A percentile compares a stretch with the other conserved stretches of the same genome.
Evolutionary conservation across 1,140 invertebrate species (phyloP).

Genomic region (Papilio helenus): DNA sequence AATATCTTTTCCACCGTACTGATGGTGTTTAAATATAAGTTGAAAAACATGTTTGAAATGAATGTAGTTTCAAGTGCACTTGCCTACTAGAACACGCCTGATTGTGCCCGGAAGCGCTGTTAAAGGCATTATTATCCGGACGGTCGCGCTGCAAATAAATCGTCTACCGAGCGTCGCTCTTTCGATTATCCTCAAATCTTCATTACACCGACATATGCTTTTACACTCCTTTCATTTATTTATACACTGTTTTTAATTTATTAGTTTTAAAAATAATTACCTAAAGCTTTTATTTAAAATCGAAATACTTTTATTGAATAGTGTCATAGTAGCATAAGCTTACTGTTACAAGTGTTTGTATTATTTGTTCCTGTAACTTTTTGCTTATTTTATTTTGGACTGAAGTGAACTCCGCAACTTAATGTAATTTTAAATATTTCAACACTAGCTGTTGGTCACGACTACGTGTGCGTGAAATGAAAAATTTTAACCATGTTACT

Average conservation of each 20-base stretch:
- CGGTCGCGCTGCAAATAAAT: slow-evolving; percentile 81
- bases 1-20: no score
- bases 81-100: slow-evolving; percentile 49
- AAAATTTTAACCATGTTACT: no score
- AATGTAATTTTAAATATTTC: no score
- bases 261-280: background rate
- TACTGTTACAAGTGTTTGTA: no score
- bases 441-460: no score
- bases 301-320: background rate
- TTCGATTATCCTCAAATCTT: slow-evolving; percentile 83
- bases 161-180: slow-evolving; percentile 74
- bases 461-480: no score
- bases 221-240: slow-evolving; percentile 38
- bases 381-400: no score
- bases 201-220: slow-evolving; percentile 78
- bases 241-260: background rate
- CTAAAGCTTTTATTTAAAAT: background rate
- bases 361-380: no score
- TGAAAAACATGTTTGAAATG: background rate
- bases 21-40: background rate
- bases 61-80: slow-evolving; percentile 46
- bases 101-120: slow-evolving; percentile 72
- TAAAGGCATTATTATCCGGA: slow-evolving; percentile 82
- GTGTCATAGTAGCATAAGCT: no score
- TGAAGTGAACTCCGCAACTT: no score